Evolutionary conservation across 92 coral and sea anemone genomes (phyloP), one percentile per base, ranked within the genome.

Genomic region (Blastomussa wellsi): DNA sequence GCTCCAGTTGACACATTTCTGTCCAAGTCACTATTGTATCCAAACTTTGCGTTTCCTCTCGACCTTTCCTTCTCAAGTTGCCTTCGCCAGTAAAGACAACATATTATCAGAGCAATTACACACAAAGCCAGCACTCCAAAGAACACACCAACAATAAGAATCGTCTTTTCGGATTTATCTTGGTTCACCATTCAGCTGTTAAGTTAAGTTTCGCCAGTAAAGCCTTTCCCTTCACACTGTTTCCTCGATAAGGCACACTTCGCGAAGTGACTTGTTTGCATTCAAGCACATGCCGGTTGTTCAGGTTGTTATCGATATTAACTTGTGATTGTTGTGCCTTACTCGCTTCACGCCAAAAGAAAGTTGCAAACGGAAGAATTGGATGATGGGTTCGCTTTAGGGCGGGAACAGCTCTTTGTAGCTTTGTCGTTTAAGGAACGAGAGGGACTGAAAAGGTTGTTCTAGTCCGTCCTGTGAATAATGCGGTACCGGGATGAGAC

Each of bases 141-240:
- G 66, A 94, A 92, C 53, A 94, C 98, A 4, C 98, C 98, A 32
- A 92, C 92, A 20, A 94, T 94, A 0, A 94, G 90, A 57, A 94
- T 88, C 2, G 88, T 69, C 71, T 84, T 86, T 59, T 83, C 64
- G 38, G 64, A 53, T 29, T 22, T 44, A 1, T 22, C 49, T 33
- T 74, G 62, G 35, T 31, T 33, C 79, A 62, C 74, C 87, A 83
- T 83, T 64, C 38, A 59, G 57, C 49, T 41, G 32, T 7, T n/a
- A 35, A 15, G 55, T 41, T 10, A 69, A 42, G 6, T 33, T 48
- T 73, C 64, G 41, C 19, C 36, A 0, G 31, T 29, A 60, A 36
- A 60, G 26, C 42, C 80, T 38, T 22, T 53, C 17, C 5, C 48
- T 68, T 81, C 49, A 64, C 77, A 28, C 77, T 0, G 44, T 13